Base-by-base conservation (phyloP, 2,113 vertebrate species). In the Talpa occidentalis region DNA sequence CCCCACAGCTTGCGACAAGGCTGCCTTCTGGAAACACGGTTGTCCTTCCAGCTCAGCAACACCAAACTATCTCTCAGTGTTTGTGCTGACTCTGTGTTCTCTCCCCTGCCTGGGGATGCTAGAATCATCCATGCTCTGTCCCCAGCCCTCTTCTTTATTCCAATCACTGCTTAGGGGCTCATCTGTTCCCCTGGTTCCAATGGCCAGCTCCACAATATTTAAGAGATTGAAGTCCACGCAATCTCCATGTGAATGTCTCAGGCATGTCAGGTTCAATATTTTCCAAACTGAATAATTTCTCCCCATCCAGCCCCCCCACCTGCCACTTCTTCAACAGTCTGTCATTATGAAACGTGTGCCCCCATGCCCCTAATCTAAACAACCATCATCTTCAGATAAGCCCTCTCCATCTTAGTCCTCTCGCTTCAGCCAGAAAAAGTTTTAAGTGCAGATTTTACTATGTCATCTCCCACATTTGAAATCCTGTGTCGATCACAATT, bases 401-500 rank as follows among this genome's bases (percentile, higher is more conserved):
- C 37, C n/a, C 7, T 74, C 32, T 92, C 40, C 70, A 72, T 73
- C 73, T 85, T 35, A n/a, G n/a, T 77, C 70, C 90, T 90, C 19
- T 47, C 21, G 24, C 40, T 26, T 56, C 35, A 86, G 30, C 47
- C 49, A 42, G 16, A 44, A 79, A 82, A 89, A 6, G 1, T 84
- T 49, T 47, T 52, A 88, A 94, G 79, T 35, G n/a, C 32, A 26
- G 5, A 49, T 47, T 72, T 35, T 47, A 77, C 52, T 35, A 17
- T 19, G 8, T 81, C 67, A 37, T 64, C 32, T 66, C 67, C 30
- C 40, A 85, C 44, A 30, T 35, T 88, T 94, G 81, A 95, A 94
- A 88, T 60, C 32, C 8, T 40, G 1, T 49, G 17, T 40, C 22
- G 17, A 30, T 92, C 79, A 37, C 0, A 88, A 30, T 35, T 77